Evolutionary conservation across 2,888 invertebrate genomes (phyloP).

Genomic region (Ectemnius lituratus): DNA sequence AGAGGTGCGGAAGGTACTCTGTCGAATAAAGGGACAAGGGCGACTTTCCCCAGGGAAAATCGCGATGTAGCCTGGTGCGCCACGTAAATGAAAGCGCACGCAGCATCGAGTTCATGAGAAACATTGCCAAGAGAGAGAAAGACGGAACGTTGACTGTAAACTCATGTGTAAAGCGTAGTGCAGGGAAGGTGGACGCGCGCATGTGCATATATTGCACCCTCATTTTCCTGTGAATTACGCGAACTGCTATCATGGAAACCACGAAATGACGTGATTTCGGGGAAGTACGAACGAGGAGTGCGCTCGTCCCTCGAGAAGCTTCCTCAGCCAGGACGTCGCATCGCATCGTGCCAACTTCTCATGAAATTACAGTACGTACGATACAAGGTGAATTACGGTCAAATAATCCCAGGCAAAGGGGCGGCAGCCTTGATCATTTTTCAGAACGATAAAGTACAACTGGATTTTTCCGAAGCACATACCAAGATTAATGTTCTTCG

Average conservation of each 20-base stretch:
- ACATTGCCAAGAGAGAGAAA: too few relatives aligned
- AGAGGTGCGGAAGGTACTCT: not conserved
- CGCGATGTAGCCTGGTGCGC: too few relatives aligned
- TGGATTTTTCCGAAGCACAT: too few relatives aligned
- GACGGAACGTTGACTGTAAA: too few relatives aligned
- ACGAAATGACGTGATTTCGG: constrained; percentile 49
- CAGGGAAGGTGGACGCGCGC: constrained; percentile 27
- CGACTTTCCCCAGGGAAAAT: not conserved
- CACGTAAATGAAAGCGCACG: too few relatives aligned
- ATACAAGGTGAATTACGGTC: too few relatives aligned
- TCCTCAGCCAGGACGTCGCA: not conserved
- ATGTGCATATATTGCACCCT: constrained; percentile 34
- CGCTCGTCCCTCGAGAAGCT: constrained; percentile 20
- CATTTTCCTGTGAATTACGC: constrained; percentile 51
- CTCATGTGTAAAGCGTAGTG: constrained; percentile 37
- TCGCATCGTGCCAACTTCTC: too few relatives aligned
- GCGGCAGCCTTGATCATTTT: too few relatives aligned
- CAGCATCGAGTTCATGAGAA: too few relatives aligned
- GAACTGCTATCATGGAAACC: constrained; percentile 46
- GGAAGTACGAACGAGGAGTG: constrained; percentile 35
- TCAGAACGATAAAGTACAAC: too few relatives aligned
- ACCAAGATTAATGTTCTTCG: not conserved
- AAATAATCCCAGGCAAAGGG: too few relatives aligned
- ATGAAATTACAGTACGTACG: too few relatives aligned
- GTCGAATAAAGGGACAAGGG: not conserved